These are phyloP conservation scores for Pseudochirops cupreus DNA, from an alignment of 2,797 vertebrate genomes.

Conservation along the genomic window DNA sequence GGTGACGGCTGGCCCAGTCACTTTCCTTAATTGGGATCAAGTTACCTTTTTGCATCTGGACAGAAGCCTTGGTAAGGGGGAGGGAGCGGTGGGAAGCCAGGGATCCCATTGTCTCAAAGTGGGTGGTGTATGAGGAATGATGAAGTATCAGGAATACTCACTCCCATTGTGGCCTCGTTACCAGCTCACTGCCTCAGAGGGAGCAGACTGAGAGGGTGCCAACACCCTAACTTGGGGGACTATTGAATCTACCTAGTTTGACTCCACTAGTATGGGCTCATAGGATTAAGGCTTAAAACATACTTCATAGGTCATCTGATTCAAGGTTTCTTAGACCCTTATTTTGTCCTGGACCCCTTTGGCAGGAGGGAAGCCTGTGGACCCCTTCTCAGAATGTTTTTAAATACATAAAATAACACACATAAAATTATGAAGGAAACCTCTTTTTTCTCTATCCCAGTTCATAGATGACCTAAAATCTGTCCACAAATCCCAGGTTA, in stretches of 20 bases:
- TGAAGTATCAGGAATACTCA: neutral
- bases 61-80: slow-evolving; percentile 82
- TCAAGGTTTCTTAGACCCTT: neutral
- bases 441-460: neutral
- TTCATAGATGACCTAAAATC: neutral
- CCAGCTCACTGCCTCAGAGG: neutral
- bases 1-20: slow-evolving; percentile 94
- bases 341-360: neutral
- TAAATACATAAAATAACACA: neutral
- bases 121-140: neutral
- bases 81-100: neutral
- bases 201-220: fast-evolving
- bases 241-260: neutral
- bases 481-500: neutral
- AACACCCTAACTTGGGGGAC: neutral
- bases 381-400: neutral
- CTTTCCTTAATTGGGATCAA: slow-evolving; percentile 99
- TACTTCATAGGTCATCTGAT: neutral
- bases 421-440: neutral
- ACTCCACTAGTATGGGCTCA: neutral
- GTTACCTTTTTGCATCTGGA: slow-evolving; percentile 90
- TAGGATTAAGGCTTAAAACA: neutral
- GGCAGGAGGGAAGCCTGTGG: neutral
- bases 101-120: neutral
- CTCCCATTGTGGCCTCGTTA: neutral